A percentile compares a stretch with the other conserved stretches of the same genome.
These are phyloP conservation scores for Psittacula derbiana DNA, from an alignment of 2,797 vertebrate species.

Conservation along the genomic window DNA sequence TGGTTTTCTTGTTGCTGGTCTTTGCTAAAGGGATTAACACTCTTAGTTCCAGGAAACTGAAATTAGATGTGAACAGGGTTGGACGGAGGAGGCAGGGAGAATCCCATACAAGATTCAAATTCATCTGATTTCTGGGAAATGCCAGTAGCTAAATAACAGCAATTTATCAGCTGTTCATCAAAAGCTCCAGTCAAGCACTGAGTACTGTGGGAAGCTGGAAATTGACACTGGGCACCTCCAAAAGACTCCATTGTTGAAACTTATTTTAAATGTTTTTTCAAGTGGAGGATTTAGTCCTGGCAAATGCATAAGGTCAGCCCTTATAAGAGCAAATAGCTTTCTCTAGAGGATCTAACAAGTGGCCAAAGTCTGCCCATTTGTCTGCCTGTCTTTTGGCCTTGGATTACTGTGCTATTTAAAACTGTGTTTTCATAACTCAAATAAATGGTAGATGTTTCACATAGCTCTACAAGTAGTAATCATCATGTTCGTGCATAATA, in stretches of 20 bases:
- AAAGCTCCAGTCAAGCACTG: background rate
- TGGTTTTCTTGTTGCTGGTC: background rate
- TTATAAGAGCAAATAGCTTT: background rate
- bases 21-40: background rate
- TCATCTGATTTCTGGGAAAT: background rate
- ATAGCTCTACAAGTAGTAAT: background rate
- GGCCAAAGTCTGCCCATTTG: background rate
- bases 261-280: background rate
- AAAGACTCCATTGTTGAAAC: background rate
- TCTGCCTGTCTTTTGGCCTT: background rate
- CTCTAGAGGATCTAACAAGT: background rate
- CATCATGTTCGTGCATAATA: background rate
- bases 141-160: background rate
- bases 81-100: background rate
- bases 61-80: background rate
- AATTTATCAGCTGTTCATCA: background rate
- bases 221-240: background rate
- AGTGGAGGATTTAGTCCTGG: background rate
- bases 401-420: slow-evolving; percentile 3
- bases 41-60: background rate
- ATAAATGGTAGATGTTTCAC: background rate
- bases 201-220: background rate
- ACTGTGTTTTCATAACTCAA: background rate
- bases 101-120: background rate
- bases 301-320: background rate